Evolutionary conservation across 2,113 vertebrate species (phyloP), one percentile per base, ranked within the genome.

Genomic region (Nymphicus hollandicus): DNA sequence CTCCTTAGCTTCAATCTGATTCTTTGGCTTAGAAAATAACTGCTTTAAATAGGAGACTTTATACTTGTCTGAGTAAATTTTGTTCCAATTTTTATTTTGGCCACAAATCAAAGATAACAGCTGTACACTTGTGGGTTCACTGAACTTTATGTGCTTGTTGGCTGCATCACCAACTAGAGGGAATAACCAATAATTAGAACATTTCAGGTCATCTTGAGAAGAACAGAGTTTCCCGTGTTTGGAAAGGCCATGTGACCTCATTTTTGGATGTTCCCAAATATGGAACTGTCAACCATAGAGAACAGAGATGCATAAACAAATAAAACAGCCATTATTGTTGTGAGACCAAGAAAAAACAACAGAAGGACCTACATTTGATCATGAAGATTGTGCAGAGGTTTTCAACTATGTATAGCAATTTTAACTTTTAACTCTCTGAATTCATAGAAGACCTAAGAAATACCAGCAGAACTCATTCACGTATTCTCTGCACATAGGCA

Each of bases 31-130:
- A 95, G 91, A 97, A 97, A 98, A 96, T 71, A 96, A 97, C 88
- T 88, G 65, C 76, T 98, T 98, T 97, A 98, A 98, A 97, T 95
- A 97, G 95, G 95, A 97, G 95, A 89, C 97, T 98, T 98, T 97
- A 97, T 97, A 98, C 89, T 97, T 97, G 81, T 98, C 97, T 98
- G 96, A 82, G 91, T 98, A 98, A 97, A 98, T 98, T 92, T 97
- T 96, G 94, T 98, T 98, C 97, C 98, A 98, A 96, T 98, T 98
- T 98, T 98, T 98, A 97, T 98, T 98, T 98, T 99, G 99, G 99
- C 98, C 97, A 98, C 98, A 97, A 98, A 98, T 99, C 99, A 99
- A 99, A 99, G 97, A 98, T 98, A 99, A 98, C 99, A 99, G 98
- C 98, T 99, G 99, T 98, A 98, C 29, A 93, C 97, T 98, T 98